Conservation (phyloP, 2,113 vertebrate genomes). For the Megaceryle maxima region DNA sequence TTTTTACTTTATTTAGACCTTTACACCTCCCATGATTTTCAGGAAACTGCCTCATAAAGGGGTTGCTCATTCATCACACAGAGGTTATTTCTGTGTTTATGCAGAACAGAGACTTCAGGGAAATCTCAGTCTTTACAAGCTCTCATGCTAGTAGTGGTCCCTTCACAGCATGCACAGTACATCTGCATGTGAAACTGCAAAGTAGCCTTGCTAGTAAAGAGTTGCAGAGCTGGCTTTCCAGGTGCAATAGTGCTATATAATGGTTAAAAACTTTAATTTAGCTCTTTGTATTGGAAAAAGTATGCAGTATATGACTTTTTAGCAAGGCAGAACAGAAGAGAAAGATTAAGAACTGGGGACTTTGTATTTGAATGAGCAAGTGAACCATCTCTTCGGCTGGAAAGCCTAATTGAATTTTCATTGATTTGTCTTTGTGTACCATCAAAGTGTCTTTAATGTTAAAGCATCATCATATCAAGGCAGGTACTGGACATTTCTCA, state of each 20-base stretch:
- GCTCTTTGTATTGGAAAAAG: neutral
- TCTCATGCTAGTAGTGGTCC: neutral
- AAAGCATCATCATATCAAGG: neutral
- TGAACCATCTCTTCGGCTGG: neutral
- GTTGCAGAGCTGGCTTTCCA: neutral
- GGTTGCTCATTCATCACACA: fast-evolving
- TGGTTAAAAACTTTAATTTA: neutral
- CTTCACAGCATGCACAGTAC: neutral
- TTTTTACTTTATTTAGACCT: neutral
- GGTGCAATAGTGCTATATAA: neutral
- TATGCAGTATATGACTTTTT: neutral
- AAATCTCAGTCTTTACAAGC: neutral
- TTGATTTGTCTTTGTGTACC: neutral
- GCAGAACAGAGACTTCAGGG: neutral
- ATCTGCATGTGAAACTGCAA: neutral
- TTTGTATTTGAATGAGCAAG: neutral
- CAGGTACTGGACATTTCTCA: neutral
- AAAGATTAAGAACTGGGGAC: neutral
- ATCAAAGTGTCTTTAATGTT: neutral
- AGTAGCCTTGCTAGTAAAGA: neutral
- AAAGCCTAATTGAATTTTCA: neutral
- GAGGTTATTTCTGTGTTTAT: neutral
- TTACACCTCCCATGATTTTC: neutral
- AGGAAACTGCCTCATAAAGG: neutral
- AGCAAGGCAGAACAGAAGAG: neutral